phyloP scores from a whole-genome alignment of 1,140 invertebrate species.

The Drosophila pallidifrons region DNA sequence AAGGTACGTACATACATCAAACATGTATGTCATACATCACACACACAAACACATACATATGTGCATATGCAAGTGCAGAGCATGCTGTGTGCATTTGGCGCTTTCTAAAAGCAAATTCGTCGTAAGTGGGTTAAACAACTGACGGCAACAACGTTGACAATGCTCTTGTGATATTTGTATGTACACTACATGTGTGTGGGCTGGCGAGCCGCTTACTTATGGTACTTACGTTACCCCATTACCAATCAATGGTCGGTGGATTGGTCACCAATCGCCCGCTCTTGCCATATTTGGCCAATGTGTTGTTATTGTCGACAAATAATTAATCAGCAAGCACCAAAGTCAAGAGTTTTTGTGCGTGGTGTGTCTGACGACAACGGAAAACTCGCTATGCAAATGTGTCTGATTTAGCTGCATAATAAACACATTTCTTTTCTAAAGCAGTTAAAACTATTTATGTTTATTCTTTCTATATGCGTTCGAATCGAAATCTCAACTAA shows the following conservation, averaged over 20 bases:
- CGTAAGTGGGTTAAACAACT: conserved; percentile 62
- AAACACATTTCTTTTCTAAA: not conserved
- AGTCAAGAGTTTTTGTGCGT: conserved; percentile 55
- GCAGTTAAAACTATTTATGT: not conserved
- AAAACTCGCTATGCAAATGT: conserved; percentile 58
- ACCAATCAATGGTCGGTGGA: conserved; percentile 7
- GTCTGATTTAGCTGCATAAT: conserved; percentile 4
- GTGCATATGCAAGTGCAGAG: conserved; percentile 13
- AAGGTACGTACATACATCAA: conserved; percentile 56
- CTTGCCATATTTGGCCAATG: conserved; percentile 59
- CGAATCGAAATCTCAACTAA: not conserved
- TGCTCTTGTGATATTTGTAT: conserved; percentile 18
- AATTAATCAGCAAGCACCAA: conserved; percentile 56
- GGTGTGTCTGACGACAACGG: conserved; percentile 30
- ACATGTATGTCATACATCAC: conserved; percentile 15
- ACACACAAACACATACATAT: conserved; percentile 19
- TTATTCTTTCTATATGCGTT: not conserved
- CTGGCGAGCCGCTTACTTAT: conserved; percentile 37
- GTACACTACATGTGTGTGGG: conserved; percentile 37
- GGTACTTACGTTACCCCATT: conserved; percentile 26
- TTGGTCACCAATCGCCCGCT: conserved; percentile 42
- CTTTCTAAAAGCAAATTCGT: conserved; percentile 73
- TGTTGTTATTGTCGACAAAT: conserved; percentile 45
- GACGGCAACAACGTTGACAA: conserved; percentile 59
- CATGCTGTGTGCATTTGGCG: conserved; percentile 53